Conservation (phyloP, 2,888 invertebrate genomes). For the Euproctis similis region DNA sequence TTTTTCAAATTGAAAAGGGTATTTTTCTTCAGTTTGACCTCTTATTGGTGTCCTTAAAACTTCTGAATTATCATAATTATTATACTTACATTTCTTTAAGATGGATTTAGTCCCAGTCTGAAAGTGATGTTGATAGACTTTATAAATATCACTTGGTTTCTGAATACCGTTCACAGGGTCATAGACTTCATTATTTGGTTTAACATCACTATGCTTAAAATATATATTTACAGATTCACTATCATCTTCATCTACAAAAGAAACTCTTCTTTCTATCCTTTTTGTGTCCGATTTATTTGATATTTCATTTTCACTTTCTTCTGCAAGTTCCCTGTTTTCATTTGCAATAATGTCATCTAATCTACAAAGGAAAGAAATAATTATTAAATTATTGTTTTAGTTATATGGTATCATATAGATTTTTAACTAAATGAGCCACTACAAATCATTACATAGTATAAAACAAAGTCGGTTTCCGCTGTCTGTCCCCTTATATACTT, state of each 20-base stretch:
- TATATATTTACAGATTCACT: slow-evolving; percentile 49
- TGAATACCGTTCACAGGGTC: slow-evolving; percentile 41
- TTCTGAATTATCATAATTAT: slow-evolving; percentile 2
- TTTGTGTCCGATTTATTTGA: slow-evolving; percentile 8
- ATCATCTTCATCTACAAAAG: slow-evolving; percentile 58
- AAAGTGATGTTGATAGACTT: slow-evolving; percentile 39
- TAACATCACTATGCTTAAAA: slow-evolving; percentile 49
- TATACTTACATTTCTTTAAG: slow-evolving; percentile 55
- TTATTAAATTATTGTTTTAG: not conserved
- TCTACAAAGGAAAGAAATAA: slow-evolving; percentile 15
- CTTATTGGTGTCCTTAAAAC: not conserved
- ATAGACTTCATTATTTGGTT: slow-evolving; percentile 33
- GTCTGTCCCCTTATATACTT: too few species aligned
- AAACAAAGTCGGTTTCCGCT: too few species aligned
- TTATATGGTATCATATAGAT: not conserved
- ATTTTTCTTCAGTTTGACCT: too few species aligned
- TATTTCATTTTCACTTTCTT: slow-evolving; percentile 7
- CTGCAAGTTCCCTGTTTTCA: slow-evolving; percentile 23
- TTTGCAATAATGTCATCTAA: slow-evolving; percentile 41
- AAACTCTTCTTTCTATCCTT: slow-evolving; percentile 41
- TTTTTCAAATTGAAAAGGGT: not conserved
- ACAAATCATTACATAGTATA: too few species aligned
- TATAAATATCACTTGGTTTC: slow-evolving; percentile 65
- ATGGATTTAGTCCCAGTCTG: slow-evolving; percentile 46
- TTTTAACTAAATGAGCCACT: too few species aligned